These are phyloP conservation scores for Percopsis omiscomaycus DNA, from an alignment of 2,797 vertebrate genomes.

Conservation along the genomic window DNA sequence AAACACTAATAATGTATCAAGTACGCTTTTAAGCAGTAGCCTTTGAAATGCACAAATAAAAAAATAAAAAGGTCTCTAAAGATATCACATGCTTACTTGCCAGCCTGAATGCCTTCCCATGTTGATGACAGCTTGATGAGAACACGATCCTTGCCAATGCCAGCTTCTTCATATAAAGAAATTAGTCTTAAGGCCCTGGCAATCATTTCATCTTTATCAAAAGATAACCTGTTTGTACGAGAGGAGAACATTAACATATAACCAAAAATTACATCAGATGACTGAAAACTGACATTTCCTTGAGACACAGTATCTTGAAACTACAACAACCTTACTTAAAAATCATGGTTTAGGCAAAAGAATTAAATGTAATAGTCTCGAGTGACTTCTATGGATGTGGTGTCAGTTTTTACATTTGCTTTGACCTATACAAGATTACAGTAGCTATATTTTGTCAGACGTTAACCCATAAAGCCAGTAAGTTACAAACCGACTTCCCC, in stretches of 20 bases:
- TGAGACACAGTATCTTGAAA: not conserved
- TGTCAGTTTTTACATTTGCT: too few species aligned
- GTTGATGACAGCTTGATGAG: conserved; percentile 96
- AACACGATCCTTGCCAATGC: conserved; percentile 87
- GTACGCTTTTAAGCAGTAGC: too few species aligned
- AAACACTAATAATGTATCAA: too few species aligned
- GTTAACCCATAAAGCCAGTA: too few species aligned
- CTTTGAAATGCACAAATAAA: not conserved
- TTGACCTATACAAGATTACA: too few species aligned
- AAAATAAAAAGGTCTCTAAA: not conserved
- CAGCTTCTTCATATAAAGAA: conserved; percentile 88
- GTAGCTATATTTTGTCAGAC: too few species aligned
- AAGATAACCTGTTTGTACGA: conserved; percentile 82
- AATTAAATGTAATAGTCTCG: too few species aligned
- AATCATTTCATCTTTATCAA: conserved; percentile 92
- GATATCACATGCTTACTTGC: conserved; percentile 77
- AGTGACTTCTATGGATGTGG: too few species aligned
- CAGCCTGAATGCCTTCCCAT: conserved; percentile 98
- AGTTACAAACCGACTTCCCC: too few species aligned
- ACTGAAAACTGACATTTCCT: not conserved
- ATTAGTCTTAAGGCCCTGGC: conserved; percentile 85
- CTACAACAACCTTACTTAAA: too few species aligned
- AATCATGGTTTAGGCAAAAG: too few species aligned
- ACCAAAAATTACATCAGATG: not conserved
- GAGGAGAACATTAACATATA: not conserved